Evolutionary conservation across 2,113 vertebrate genomes (phyloP), one percentile per base, ranked within the genome.

Genomic region (Dolichallabes microphthalmus): DNA sequence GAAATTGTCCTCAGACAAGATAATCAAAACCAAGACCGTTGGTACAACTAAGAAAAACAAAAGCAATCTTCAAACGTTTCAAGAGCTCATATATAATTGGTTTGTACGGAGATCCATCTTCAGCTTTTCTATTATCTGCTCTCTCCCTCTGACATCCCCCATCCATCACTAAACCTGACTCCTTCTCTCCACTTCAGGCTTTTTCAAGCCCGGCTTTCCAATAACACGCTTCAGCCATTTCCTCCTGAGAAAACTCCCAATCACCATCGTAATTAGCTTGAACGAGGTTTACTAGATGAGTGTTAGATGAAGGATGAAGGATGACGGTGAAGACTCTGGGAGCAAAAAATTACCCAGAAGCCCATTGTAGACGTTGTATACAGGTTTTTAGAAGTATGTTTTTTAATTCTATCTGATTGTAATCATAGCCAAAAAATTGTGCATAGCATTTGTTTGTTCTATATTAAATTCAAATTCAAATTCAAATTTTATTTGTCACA

Each of bases 91-190:
- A 68, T 85, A 57, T 71, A 88, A 86, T 82, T 85, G 71, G 61
- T 61, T 55, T 82, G 71, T 17, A 69, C 39, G 32, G 85, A 52
- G n/a, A 82, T 89, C 61, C 73, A 87, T 89, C 88, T 79, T 39
- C 58, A 50, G 17, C 14, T 83, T 75, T 86, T 89, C 81, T 71
- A 61, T 64, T 85, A 50, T 89, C 52, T 61, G 61, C 83, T 85
- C 88, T 84, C 61, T 68, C 0, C 39, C 52, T 13, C 55, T 25
- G 52, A 86, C 61, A 80, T 74, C 20, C 20, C 55, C 27, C 35
- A 84, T 84, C 52, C 63, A 80, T 85, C 82, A 85, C 78, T 50
- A 55, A 20, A 61, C 30, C 82, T 64, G 12, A 82, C 19, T 82
- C 57, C 39, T 39, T 25, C 45, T 80, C 45, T 35, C 81, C 50